phyloP scores from a whole-genome alignment of 2,797 vertebrate species.

The Margarornis squamiger region DNA sequence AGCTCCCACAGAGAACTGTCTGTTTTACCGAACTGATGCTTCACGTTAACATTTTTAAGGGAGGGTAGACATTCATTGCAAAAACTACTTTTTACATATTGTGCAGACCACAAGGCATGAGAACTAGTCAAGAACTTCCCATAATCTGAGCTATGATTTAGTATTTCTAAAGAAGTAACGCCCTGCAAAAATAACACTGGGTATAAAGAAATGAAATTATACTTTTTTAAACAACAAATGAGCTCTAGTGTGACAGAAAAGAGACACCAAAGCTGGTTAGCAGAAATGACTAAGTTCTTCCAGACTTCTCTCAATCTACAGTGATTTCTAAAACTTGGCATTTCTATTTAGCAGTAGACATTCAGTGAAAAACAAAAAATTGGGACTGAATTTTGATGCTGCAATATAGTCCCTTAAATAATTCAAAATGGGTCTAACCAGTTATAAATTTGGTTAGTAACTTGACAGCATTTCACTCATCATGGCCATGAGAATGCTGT shows the following conservation, averaged over 20 bases:
- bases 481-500: not conserved
- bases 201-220: not conserved
- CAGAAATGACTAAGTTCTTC: not conserved
- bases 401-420: not conserved
- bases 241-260: not conserved
- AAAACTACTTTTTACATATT: not conserved
- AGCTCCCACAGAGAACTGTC: not conserved
- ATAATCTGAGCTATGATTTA: not conserved
- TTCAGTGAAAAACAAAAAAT: not conserved
- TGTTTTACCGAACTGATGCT: not conserved
- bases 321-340: not conserved
- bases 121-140: not conserved
- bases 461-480: not conserved
- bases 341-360: not conserved
- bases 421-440: not conserved
- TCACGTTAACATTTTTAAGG: not conserved
- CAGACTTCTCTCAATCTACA: not conserved
- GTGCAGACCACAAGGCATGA: not conserved
- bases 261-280: not conserved
- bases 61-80: not conserved
- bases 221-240: not conserved
- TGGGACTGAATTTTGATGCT: not conserved
- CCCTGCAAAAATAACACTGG: not conserved
- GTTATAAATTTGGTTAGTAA: not conserved
- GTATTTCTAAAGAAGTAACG: not conserved